Evolutionary conservation across 2,113 vertebrate genomes (phyloP).

Genomic region (Oryzias curvinotus): DNA sequence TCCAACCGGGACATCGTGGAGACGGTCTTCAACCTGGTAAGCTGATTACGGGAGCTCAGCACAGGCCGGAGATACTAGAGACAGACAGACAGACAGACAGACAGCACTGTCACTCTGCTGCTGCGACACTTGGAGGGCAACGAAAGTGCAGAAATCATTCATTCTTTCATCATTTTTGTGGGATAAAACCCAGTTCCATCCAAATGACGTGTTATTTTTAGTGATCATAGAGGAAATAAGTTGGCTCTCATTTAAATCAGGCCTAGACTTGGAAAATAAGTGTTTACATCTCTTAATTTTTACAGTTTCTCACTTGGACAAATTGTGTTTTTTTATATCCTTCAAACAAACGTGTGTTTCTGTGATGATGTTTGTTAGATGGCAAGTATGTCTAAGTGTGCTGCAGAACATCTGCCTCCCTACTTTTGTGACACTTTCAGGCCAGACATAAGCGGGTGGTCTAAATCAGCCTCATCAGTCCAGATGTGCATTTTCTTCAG

Average conservation of each 20-base stretch:
- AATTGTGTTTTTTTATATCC: background rate
- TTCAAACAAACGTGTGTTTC: background rate
- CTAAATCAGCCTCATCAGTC: slow-evolving; percentile 19
- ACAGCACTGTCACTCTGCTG: slow-evolving; percentile 23
- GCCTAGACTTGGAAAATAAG: background rate
- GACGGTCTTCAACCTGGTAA: slow-evolving; percentile 97
- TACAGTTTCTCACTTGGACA: background rate
- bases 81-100: no score
- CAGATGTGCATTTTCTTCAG: slow-evolving; percentile 7
- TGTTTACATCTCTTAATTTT: background rate
- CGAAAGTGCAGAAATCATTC: slow-evolving; percentile 27
- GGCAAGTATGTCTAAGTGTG: slow-evolving; percentile 8
- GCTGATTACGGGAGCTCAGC: slow-evolving; percentile 69
- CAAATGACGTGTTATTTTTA: no score
- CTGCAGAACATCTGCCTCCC: slow-evolving; percentile 20
- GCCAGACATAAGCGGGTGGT: slow-evolving; percentile 28
- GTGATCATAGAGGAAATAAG: no score
- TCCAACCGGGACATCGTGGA: slow-evolving; percentile 92
- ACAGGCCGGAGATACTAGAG: slow-evolving; percentile 41
- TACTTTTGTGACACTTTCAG: slow-evolving; percentile 48
- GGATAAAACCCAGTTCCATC: no score
- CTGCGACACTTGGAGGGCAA: slow-evolving; percentile 12
- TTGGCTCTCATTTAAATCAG: no score
- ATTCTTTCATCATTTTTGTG: background rate
- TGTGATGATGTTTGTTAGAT: background rate